Evolutionary conservation across 1,140 invertebrate species (phyloP).

Genomic region (Armadillidium nasatum): DNA sequence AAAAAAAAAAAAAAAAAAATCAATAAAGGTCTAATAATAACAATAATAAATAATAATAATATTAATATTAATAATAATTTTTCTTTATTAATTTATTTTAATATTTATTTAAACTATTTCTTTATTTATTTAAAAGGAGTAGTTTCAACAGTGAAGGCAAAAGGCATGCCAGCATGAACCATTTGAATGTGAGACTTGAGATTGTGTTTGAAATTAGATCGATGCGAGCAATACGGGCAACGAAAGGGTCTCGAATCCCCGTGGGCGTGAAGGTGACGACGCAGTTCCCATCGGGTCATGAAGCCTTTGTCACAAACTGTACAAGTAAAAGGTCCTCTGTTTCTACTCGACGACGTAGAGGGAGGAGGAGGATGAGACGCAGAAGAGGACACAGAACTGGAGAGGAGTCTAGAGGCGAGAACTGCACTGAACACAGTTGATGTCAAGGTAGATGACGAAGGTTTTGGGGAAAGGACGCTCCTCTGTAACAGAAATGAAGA

Average conservation of each 20-base stretch:
- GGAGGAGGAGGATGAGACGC: not conserved
- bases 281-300: constrained; percentile 42
- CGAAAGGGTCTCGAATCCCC: constrained; percentile 55
- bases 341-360: not conserved
- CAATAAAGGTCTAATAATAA: no score
- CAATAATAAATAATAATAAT: no score
- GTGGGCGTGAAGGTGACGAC: constrained; percentile 48
- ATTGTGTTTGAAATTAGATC: constrained; percentile 45
- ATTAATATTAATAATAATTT: no score
- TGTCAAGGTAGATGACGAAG: not conserved
- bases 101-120: no score
- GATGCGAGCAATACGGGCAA: constrained; percentile 52
- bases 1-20: no score
- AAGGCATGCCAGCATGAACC: constrained; percentile 39
- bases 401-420: not conserved
- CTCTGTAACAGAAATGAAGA: not conserved
- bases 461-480: not conserved
- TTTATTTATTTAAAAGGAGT: not conserved
- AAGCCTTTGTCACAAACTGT: constrained; percentile 38
- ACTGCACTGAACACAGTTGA: not conserved
- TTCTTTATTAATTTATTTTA: no score
- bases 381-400: not conserved
- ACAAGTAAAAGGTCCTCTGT: constrained; percentile 27
- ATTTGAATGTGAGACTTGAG: constrained; percentile 40
- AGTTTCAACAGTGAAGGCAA: constrained; percentile 34